Conservation (phyloP, 2,797 vertebrate species). For the Caiman crocodilus region DNA sequence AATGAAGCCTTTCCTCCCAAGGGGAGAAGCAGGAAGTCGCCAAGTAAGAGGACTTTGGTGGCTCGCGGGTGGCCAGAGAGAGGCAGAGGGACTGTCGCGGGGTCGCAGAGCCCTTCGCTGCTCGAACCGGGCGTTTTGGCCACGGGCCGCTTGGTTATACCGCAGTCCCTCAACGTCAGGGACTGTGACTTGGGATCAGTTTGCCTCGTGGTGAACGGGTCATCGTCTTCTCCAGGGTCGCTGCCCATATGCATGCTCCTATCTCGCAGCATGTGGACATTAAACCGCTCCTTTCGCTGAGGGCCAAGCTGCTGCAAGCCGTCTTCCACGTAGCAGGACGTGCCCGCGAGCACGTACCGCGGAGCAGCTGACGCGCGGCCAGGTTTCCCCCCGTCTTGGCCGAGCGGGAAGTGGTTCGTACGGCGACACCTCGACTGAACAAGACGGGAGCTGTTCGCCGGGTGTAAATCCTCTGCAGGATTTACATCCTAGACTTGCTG, state of each 20-base stretch:
- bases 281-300: too few relatives aligned
- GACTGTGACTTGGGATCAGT: background rate
- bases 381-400: too few relatives aligned
- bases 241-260: too few relatives aligned
- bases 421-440: background rate
- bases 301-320: too few relatives aligned
- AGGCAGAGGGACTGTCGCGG: background rate
- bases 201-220: too few relatives aligned
- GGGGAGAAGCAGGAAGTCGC: background rate
- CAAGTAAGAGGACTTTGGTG: background rate
- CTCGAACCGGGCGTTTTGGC: background rate
- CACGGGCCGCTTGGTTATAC: background rate
- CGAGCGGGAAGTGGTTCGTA: too few relatives aligned
- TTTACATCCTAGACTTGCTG: background rate
- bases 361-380: too few relatives aligned
- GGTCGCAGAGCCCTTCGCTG: background rate
- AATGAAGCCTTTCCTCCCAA: background rate
- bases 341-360: too few relatives aligned
- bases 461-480: background rate
- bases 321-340: too few relatives aligned
- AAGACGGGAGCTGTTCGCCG: background rate
- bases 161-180: background rate
- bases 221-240: too few relatives aligned
- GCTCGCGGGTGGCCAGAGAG: background rate
- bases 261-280: too few relatives aligned